phyloP scores from a whole-genome alignment of 1,140 invertebrate genomes.

The Telenomus remus region DNA sequence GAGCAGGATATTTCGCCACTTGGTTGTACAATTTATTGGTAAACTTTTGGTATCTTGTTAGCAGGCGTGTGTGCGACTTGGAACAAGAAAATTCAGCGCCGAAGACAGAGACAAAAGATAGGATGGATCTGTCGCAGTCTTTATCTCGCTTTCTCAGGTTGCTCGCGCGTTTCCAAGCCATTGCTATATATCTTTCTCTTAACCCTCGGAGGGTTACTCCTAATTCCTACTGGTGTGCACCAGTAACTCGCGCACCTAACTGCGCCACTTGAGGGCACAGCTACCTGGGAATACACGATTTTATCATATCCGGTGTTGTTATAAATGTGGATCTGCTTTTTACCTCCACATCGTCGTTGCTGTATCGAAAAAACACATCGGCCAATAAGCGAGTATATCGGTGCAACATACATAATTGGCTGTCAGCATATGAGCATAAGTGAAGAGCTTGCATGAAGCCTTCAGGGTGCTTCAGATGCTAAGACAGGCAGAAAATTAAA shows the following conservation, averaged over 20 bases:
- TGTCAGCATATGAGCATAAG: not conserved
- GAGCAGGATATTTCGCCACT: conserved; percentile 61
- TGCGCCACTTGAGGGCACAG: conserved; percentile 43
- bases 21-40: conserved; percentile 75
- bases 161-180: conserved; percentile 39
- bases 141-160: conserved; percentile 26
- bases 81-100: conserved; percentile 70
- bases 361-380: not conserved
- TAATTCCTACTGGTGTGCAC: conserved; percentile 70
- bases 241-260: conserved; percentile 31
- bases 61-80: conserved; percentile 72
- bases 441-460: conserved; percentile 22
- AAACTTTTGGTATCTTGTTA: conserved; percentile 75
- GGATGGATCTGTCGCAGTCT: conserved; percentile 19
- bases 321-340: too few species aligned
- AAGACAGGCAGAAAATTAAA: conserved; percentile 44
- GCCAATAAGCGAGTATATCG: conserved; percentile 17
- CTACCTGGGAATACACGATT: conserved; percentile 63
- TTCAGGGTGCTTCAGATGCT: conserved; percentile 2
- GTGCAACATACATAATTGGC: conserved; percentile 24
- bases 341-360: too few species aligned
- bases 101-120: conserved; percentile 23
- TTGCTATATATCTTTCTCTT: conserved; percentile 47
- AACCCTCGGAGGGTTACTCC: conserved; percentile 58
- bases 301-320: not conserved